A percentile compares a stretch with the other conserved stretches of the same genome.
phyloP scores from a whole-genome alignment of 2,888 invertebrate species.

The Acronicta psi region DNA sequence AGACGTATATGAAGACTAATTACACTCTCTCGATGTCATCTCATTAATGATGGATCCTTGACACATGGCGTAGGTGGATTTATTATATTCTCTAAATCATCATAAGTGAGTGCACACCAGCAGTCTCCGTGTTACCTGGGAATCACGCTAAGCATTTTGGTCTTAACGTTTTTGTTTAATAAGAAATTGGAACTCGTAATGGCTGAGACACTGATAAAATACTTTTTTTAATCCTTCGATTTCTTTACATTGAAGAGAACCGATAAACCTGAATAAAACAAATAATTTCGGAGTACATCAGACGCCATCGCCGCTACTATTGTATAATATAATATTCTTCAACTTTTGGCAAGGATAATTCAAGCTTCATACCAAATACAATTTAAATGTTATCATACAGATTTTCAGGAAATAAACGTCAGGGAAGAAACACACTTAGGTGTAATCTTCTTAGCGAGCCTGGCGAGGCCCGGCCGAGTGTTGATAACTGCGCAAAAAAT shows the following conservation, averaged over 20 bases:
- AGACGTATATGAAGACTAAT: too few species aligned
- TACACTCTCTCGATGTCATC: too few species aligned
- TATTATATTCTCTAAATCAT: too few species aligned
- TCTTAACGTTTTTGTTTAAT: too few species aligned
- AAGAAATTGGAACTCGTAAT: too few species aligned
- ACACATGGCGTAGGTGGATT: too few species aligned
- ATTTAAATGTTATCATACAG: slow-evolving; percentile 18
- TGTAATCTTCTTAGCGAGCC: slow-evolving; percentile 43
- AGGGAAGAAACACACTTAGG: slow-evolving; percentile 22
- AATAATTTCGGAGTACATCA: slow-evolving; percentile 20
- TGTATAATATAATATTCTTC: slow-evolving; percentile 17
- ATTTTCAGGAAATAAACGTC: slow-evolving; percentile 24
- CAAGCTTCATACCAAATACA: slow-evolving; percentile 9
- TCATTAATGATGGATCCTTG: too few species aligned
- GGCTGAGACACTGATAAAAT: neutral
- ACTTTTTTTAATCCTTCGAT: neutral
- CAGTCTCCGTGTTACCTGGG: too few species aligned
- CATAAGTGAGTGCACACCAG: too few species aligned
- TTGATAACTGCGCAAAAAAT: slow-evolving; percentile 38
- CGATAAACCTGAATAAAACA: slow-evolving; percentile 22
- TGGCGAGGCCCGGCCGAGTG: slow-evolving; percentile 17
- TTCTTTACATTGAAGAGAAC: slow-evolving; percentile 8
- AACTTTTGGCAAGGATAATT: slow-evolving; percentile 20
- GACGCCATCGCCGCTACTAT: slow-evolving; percentile 9
- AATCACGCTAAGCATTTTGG: too few species aligned